Evolutionary conservation across 2,113 vertebrate species (phyloP), one percentile per base, ranked within the genome.

Genomic region (Onychorhynchus coronatus): DNA sequence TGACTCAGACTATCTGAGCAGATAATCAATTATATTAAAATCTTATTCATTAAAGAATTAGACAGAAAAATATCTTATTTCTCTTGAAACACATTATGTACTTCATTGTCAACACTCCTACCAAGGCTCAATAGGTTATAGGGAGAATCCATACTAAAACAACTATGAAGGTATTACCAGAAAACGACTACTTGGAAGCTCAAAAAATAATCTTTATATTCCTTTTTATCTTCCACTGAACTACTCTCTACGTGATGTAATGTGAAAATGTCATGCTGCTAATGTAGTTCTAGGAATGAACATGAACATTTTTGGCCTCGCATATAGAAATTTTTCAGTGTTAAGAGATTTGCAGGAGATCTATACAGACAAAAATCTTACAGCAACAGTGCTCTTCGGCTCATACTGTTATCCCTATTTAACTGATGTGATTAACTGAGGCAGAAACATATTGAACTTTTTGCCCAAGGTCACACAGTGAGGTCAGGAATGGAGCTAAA

Each of bases 361-460:
- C 73, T 84, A 39, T 5, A 46, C 30, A 92, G 87, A 52, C 20
- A 70, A 63, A 91, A 91, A 78, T 91, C 80, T 93, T 92, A 75
- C 27, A 92, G 66, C 73, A 87, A 72, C 25, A 30, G 35, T 25
- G n/a, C 66, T 91, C 62, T 95, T 82, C 35, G 46, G 65, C 44
- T 93, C 79, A 47, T 52, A 77, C 14, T 3, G 5, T 63, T 91
- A 71, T 68, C 56, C 63, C 61, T 83, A 1, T 95, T 93, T 92
- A 94, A 95, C 83, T 84, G 79, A 94, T 65, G 79, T 33, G 47
- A 65, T 77, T 91, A 94, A 95, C 44, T 92, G 95, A 97, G 92
- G 93, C 93, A 93, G 88, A 96, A 96, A 95, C 42, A 31, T 88
- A 97, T 95, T 90, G 95, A 96, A 90, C 92, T 80, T 93, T 86